Conservation (phyloP, 2,888 invertebrate genomes). For the Cephus runcator region DNA sequence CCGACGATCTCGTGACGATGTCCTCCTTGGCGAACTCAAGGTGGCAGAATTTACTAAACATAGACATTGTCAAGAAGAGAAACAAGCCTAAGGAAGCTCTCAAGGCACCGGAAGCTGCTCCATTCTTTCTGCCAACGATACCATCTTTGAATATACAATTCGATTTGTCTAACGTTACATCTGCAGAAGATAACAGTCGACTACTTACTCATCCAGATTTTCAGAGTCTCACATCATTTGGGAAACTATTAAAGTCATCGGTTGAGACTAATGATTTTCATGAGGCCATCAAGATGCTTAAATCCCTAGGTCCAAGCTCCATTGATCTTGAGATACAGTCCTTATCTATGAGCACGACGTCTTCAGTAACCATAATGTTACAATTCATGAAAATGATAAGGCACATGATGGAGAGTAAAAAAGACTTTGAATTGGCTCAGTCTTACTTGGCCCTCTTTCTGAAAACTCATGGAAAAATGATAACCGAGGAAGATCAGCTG, state of each 20-base stretch:
- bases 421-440: slow-evolving; percentile 89
- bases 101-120: slow-evolving; percentile 87
- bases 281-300: slow-evolving; percentile 73
- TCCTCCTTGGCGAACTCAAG: slow-evolving; percentile 87
- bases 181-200: slow-evolving; percentile 62
- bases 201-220: slow-evolving; percentile 71
- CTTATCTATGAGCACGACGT: slow-evolving; percentile 79
- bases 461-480: slow-evolving; percentile 77
- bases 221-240: slow-evolving; percentile 77
- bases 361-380: slow-evolving; percentile 76
- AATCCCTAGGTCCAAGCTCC: slow-evolving; percentile 81
- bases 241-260: slow-evolving; percentile 71
- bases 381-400: slow-evolving; percentile 82
- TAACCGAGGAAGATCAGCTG: slow-evolving; percentile 70
- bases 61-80: slow-evolving; percentile 86
- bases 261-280: slow-evolving; percentile 68
- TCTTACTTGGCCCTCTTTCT: slow-evolving; percentile 90
- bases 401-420: slow-evolving; percentile 77
- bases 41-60: slow-evolving; percentile 90
- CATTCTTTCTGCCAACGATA: slow-evolving; percentile 95
- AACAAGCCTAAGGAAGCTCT: slow-evolving; percentile 91
- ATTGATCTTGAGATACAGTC: slow-evolving; percentile 90
- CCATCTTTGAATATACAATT: slow-evolving; percentile 86
- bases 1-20: slow-evolving; percentile 82
- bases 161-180: slow-evolving; percentile 71